Percentiles rank a stretch among this genome's conserved stretches.
phyloP scores from a whole-genome alignment of 2,797 vertebrate species.

The Amphiprion clarkii region DNA sequence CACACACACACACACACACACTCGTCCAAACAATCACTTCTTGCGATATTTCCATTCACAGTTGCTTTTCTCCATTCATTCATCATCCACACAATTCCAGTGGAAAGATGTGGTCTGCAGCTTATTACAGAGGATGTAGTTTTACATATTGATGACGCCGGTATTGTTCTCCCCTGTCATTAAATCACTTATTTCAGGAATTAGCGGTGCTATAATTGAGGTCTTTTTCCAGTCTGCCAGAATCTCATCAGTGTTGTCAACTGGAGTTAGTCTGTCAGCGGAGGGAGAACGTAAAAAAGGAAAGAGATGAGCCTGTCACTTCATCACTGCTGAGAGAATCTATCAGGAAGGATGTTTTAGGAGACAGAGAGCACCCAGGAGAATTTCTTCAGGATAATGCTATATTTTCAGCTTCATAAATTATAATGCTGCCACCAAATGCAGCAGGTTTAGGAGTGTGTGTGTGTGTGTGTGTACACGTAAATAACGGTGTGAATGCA shows the following conservation, averaged over 20 bases:
- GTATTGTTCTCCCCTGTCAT: background rate
- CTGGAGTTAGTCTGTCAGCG: background rate
- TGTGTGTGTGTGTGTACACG: background rate
- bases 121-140: constrained; percentile 34
- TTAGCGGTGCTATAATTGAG: constrained; percentile 8
- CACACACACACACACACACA: constrained; percentile 22
- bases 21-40: constrained; percentile 12
- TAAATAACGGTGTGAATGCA: constrained; percentile 3
- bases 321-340: constrained; percentile 32
- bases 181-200: constrained; percentile 17
- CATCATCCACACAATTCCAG: constrained; percentile 36
- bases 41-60: constrained; percentile 37
- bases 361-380: constrained; percentile 45
- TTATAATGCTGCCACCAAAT: constrained; percentile 14
- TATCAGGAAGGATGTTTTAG: constrained; percentile 59
- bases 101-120: constrained; percentile 23
- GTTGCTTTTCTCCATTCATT: constrained; percentile 48
- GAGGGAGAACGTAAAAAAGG: background rate
- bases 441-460: constrained; percentile 17
- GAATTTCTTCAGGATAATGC: constrained; percentile 40
- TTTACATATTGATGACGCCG: constrained; percentile 59
- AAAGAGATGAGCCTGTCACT: constrained; percentile 26
- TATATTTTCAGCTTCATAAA: constrained; percentile 53
- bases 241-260: constrained; percentile 4
- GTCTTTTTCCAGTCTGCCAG: constrained; percentile 1